Conservation (phyloP, 2,888 invertebrate species). For the Chalcosyrphus nemorum region DNA sequence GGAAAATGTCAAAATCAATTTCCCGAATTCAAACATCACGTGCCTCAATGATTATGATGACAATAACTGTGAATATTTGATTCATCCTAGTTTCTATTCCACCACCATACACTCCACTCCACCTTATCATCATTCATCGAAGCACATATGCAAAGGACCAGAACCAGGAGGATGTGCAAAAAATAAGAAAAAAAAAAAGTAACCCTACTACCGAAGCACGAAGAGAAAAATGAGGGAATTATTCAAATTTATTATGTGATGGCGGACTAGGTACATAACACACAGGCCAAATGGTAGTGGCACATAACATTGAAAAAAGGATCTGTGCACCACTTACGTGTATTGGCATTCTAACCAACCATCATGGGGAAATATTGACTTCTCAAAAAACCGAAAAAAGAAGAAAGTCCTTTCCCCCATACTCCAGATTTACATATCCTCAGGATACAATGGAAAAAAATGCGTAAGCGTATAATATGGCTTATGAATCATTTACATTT, state of each 20-base stretch:
- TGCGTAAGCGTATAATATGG: constrained; percentile 33
- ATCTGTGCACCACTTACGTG: constrained; percentile 29
- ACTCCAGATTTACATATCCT: constrained; percentile 33
- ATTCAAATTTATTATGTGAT: constrained; percentile 64
- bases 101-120: neutral
- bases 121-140: constrained; percentile 25
- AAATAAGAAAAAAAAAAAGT: neutral
- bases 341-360: constrained; percentile 26
- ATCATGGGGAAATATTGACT: constrained; percentile 32
- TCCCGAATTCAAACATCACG: constrained; percentile 55
- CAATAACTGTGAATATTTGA: constrained; percentile 67
- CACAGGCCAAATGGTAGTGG: constrained; percentile 10
- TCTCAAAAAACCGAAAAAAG: neutral
- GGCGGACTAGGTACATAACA: constrained; percentile 26
- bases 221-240: constrained; percentile 54
- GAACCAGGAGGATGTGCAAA: too few species aligned
- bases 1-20: constrained; percentile 54
- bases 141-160: constrained; percentile 26
- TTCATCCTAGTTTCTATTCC: constrained; percentile 15
- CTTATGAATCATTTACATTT: constrained; percentile 64
- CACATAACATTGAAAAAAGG: constrained; percentile 27
- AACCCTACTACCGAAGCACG: neutral
- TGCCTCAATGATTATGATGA: constrained; percentile 63
- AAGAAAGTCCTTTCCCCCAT: neutral
- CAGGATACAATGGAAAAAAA: constrained; percentile 25